Percentiles rank a stretch among this genome's conserved stretches.
These are phyloP conservation scores for Petrolisthes cinctipes DNA, from an alignment of 2,888 invertebrate species.

Conservation along the genomic window DNA sequence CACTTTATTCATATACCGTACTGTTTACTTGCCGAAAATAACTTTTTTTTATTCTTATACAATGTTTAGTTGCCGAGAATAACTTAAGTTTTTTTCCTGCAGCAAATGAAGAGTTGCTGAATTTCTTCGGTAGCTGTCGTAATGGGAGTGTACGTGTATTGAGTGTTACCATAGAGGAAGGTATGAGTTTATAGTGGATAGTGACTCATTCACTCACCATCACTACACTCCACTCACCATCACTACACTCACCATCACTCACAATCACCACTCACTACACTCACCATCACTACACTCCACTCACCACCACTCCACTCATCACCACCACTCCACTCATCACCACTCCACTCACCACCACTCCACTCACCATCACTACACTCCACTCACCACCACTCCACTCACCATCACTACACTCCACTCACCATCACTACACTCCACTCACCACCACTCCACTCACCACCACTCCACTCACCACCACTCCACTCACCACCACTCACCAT, in stretches of 20 bases:
- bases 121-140: slow-evolving; percentile 85
- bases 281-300: not conserved
- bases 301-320: too few species aligned
- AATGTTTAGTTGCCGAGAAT: too few species aligned
- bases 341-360: too few species aligned
- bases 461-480: too few species aligned
- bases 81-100: slow-evolving; percentile 69
- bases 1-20: too few species aligned
- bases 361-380: too few species aligned
- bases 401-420: not conserved
- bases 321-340: too few species aligned
- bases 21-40: too few species aligned
- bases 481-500: too few species aligned
- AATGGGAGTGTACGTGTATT: slow-evolving; percentile 84
- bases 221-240: not conserved
- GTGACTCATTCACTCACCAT: not conserved
- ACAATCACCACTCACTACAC: too few species aligned
- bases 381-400: too few species aligned
- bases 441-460: not conserved
- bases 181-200: slow-evolving; percentile 71
- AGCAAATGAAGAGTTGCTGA: slow-evolving; percentile 87
- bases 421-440: not conserved
- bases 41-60: too few species aligned
- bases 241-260: not conserved
- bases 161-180: slow-evolving; percentile 88